Base-by-base conservation (phyloP, 2,797 vertebrate species). In the Hybognathus amarus region DNA sequence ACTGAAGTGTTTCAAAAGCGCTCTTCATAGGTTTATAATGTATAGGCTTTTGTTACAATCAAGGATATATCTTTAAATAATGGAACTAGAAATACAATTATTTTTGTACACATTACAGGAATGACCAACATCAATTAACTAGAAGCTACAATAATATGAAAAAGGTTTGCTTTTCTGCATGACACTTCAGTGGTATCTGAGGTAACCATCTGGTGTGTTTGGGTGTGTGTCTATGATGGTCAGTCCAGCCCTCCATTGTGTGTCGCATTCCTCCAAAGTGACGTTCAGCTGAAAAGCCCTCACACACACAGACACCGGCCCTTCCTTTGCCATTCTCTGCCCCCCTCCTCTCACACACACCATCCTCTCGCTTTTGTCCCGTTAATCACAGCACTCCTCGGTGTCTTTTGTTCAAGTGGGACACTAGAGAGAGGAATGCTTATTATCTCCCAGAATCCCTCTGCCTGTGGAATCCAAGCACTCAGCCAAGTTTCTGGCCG, bases 381-480 rank as follows among this genome's bases (percentile, higher is more conserved):
- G 5, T 89, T 92, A 91, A 92, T 93, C 92, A 91, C 91, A 91
- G 90, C 92, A 90, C 90, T 90, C 92, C 90, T 90, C 89, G 36
- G 92, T 91, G 92, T 88, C 92, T 92, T 93, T 94, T 94, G 93
- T 94, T 93, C 89, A 87, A 88, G 87, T 85, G 89, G 90, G 88
- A 90, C 90, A 85, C 90, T 91, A 91, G 90, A 90, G 91, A 92
- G 90, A 90, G 93, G 92, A 94, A 94, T 94, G 88, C 92, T 91
- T 92, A 90, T 92, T 91, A 36, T 68, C 47, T 63, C 22, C 61
- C 61, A 56, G 40, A 42, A 45, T 73, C 73, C 67, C 42, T 47
- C 52, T 75, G 73, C 8, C 27, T 36, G 17, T 63, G 40, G 42
- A 13, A 33, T 77, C 38, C 54, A 42, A 77, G 66, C 64, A 36